Conservation (phyloP, 2,113 vertebrate genomes). For the Ardeotis arabs region DNA sequence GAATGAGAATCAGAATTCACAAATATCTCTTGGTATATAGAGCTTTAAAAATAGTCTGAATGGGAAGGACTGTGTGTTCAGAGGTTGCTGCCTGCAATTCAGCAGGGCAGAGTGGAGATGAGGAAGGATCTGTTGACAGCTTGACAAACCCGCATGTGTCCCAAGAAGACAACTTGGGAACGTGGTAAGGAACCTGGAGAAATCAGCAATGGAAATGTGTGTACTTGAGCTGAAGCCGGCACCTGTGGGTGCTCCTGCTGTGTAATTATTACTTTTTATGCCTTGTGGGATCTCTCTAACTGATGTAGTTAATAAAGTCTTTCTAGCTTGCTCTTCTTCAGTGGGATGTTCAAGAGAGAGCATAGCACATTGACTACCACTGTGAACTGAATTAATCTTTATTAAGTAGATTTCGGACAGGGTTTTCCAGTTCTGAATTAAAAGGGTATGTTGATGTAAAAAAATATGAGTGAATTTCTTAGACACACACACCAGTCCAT, state of each 20-base stretch:
- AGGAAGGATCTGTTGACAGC: neutral
- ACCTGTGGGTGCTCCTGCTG: neutral
- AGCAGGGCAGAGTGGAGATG: neutral
- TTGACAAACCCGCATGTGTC: neutral
- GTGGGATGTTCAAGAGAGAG: neutral
- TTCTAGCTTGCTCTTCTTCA: neutral
- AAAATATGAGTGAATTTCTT: neutral
- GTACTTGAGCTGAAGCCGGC: neutral
- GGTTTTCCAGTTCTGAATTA: neutral
- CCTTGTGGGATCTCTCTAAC: neutral
- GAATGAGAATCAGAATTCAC: neutral
- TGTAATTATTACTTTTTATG: neutral
- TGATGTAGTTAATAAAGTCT: neutral
- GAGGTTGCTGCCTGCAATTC: neutral
- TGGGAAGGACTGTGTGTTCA: neutral
- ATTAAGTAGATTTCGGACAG: neutral
- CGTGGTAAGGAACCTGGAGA: neutral
- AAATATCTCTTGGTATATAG: neutral
- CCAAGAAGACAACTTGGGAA: neutral
- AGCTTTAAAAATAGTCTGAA: neutral
- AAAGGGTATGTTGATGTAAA: neutral
- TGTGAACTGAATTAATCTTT: neutral
- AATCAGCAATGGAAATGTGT: neutral
- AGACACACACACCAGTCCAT: neutral
- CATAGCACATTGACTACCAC: neutral